These are phyloP conservation scores for Drosophila diplacantha DNA, from an alignment of 2,888 invertebrate genomes.

Conservation along the genomic window DNA sequence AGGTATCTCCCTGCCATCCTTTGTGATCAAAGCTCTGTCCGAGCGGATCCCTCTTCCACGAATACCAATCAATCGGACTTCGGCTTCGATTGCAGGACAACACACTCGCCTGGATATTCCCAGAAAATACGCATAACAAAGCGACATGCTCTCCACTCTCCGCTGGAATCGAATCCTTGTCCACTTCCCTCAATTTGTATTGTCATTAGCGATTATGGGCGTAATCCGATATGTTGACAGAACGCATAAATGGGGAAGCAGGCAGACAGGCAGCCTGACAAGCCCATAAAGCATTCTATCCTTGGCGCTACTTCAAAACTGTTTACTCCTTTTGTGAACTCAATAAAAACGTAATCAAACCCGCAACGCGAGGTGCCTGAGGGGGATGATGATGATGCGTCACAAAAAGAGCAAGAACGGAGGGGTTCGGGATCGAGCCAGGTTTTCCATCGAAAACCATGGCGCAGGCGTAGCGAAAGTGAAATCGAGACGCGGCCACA, in stretches of 20 bases:
- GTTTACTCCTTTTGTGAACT: slow-evolving; percentile 68
- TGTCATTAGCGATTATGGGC: slow-evolving; percentile 70
- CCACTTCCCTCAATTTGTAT: slow-evolving; percentile 59
- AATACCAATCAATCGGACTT: slow-evolving; percentile 54
- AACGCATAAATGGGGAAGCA: slow-evolving; percentile 49
- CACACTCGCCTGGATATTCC: slow-evolving; percentile 36
- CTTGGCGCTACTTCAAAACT: slow-evolving; percentile 70
- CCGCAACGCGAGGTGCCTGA: slow-evolving; percentile 43
- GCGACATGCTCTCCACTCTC: slow-evolving; percentile 32
- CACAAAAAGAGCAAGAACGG: slow-evolving; percentile 38
- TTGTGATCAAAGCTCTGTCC: slow-evolving; percentile 16
- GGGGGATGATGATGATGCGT: slow-evolving; percentile 41
- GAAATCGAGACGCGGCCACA: slow-evolving; percentile 64
- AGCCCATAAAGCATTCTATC: slow-evolving; percentile 64
- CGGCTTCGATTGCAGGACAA: slow-evolving; percentile 46
- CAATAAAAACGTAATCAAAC: slow-evolving; percentile 70
- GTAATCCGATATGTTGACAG: slow-evolving; percentile 70
- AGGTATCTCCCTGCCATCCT: background rate
- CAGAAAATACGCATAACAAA: slow-evolving; percentile 53
- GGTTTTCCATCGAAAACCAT: slow-evolving; percentile 63
- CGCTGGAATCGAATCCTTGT: slow-evolving; percentile 25
- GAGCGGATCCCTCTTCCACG: slow-evolving; percentile 46
- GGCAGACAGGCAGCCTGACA: slow-evolving; percentile 52
- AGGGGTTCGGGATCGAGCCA: slow-evolving; percentile 30
- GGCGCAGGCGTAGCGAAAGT: slow-evolving; percentile 70